phyloP scores from a whole-genome alignment of 2,888 invertebrate species.

The Lochmaea crataegi region DNA sequence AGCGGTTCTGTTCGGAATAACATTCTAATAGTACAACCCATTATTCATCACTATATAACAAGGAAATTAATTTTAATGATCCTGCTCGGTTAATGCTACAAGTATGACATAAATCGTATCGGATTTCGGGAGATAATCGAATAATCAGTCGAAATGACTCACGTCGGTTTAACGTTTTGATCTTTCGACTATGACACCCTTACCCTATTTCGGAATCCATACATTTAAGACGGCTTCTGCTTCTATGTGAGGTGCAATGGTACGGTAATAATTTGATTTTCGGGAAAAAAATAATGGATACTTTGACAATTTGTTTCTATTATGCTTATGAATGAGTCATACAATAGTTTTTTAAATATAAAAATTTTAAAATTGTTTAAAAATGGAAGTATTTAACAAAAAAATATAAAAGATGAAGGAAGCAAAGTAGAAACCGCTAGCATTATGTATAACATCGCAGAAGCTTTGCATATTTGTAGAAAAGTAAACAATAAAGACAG shows the following conservation, averaged over 20 bases:
- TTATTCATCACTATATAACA: conserved; percentile 26
- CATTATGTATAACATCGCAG: too few relatives aligned
- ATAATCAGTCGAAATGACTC: conserved; percentile 44
- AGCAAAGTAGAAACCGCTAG: too few relatives aligned
- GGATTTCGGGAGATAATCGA: conserved; percentile 43
- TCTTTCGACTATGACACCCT: conserved; percentile 48
- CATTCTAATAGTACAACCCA: conserved; percentile 26
- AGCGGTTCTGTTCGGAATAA: neutral
- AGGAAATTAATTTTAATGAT: conserved; percentile 34
- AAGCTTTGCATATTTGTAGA: too few relatives aligned
- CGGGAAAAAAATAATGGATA: conserved; percentile 19
- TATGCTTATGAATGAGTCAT: conserved; percentile 3
- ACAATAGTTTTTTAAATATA: neutral
- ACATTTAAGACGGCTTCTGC: conserved; percentile 20
- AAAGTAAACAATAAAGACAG: too few relatives aligned
- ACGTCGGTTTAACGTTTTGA: conserved; percentile 43
- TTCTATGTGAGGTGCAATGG: conserved; percentile 40
- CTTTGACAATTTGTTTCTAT: conserved; percentile 28
- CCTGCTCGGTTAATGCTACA: conserved; percentile 22
- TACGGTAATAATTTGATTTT: conserved; percentile 39
- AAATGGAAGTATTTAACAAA: neutral
- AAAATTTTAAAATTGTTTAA: neutral
- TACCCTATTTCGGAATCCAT: conserved; percentile 33
- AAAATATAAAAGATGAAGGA: too few relatives aligned
- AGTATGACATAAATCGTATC: conserved; percentile 38